Evolutionary conservation across 53 echinoderm and acorn worm species (phyloP), one percentile per base, ranked within the genome.

Genomic region (Echinarachnius parma): DNA sequence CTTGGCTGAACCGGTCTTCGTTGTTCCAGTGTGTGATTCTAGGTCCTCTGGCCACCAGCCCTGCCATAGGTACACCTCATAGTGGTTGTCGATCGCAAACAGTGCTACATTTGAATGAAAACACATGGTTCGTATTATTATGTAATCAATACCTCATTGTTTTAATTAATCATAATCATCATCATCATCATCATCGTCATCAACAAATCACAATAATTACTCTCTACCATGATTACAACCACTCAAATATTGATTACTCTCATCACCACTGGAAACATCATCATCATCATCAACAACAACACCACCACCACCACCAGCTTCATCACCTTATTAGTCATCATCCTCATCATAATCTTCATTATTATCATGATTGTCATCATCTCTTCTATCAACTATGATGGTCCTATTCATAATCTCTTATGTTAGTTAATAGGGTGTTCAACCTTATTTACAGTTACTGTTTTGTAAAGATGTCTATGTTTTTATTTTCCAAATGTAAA

Each of bases 61-160:
- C 82, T 96, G 98, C 98, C 98, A 96, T 35, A 96, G 75, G 52
- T 96, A 96, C 15, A 96, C 75, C 75, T 96, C 98, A 70, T 80
- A 96, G 66, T 96, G 88, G 64, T 96, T 96, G 75, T 96, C 98
- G 37, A 96, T 64, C 35, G 90, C 66, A 77, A 77, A 91, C 56
- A 84, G 85, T 19, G 80, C 98, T 96, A 64, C 1, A 50, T 36
- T 16, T 36, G 36, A 62, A 14, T 16, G 37, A 21, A 22, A 33
- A 34, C n/a, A n/a, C n/a, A n/a, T n/a, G n/a, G n/a, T n/a, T n/a
- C n/a, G n/a, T n/a, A n/a, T n/a, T n/a, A n/a, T n/a, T n/a, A n/a
- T n/a, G n/a, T n/a, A n/a, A n/a, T n/a, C n/a, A n/a, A n/a, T n/a
- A n/a, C n/a, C n/a, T n/a, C n/a, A n/a, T n/a, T n/a, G n/a, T n/a